These are phyloP conservation scores for Anoplius nigerrimus DNA, from an alignment of 2,888 invertebrate species.

Conservation along the genomic window DNA sequence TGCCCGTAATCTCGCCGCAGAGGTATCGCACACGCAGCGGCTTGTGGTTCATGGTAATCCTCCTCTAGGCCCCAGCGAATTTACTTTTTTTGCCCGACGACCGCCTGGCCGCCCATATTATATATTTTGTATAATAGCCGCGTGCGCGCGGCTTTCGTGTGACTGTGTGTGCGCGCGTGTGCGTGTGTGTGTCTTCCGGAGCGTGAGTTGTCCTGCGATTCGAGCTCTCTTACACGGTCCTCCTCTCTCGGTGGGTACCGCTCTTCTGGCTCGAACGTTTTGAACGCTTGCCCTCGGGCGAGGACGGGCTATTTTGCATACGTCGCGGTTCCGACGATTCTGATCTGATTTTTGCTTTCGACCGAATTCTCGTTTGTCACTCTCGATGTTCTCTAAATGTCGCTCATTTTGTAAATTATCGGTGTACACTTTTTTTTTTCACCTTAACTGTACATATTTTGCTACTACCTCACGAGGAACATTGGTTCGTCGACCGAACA, in stretches of 20 bases:
- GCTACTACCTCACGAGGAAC: no score
- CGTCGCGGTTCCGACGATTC: no score
- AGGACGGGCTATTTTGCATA: no score
- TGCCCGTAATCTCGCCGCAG: constrained; percentile 84
- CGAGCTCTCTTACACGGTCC: no score
- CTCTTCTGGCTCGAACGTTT: background rate
- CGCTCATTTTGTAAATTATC: no score
- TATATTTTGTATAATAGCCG: constrained; percentile 27
- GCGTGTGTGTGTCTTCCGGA: constrained; percentile 50
- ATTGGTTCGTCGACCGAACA: no score
- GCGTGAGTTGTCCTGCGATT: constrained; percentile 43
- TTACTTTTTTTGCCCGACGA: constrained; percentile 62
- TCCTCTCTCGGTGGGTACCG: constrained; percentile 24
- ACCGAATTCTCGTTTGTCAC: no score
- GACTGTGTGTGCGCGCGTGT: constrained; percentile 51
- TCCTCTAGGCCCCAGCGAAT: constrained; percentile 71
- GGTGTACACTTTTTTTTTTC: no score
- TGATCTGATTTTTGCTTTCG: no score
- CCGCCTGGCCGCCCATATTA: constrained; percentile 66
- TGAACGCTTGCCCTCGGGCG: background rate
- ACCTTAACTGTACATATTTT: no score
- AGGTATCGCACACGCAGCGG: constrained; percentile 84
- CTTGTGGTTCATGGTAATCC: constrained; percentile 87
- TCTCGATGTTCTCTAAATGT: no score
- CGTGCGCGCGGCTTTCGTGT: constrained; percentile 27